Evolutionary conservation across 2,797 vertebrate genomes (phyloP).

Genomic region (Alcedo quadribrachys): DNA sequence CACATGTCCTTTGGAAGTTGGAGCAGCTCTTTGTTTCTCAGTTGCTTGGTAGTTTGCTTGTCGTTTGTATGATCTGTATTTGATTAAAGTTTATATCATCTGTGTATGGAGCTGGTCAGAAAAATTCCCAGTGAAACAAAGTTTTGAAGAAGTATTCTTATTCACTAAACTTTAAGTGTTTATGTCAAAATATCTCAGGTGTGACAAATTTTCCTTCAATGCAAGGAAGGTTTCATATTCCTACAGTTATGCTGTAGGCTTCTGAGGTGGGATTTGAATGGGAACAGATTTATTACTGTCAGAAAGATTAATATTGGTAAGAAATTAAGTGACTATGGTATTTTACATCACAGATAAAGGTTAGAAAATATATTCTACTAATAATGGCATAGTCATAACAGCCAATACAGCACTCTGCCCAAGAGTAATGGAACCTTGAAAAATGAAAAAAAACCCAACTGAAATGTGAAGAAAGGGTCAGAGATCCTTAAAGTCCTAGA

Average conservation of each 20-base stretch:
- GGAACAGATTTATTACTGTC: background rate
- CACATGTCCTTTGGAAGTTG: background rate
- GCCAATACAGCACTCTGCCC: background rate
- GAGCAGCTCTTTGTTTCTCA: background rate
- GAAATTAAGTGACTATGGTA: background rate
- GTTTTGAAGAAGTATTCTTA: background rate
- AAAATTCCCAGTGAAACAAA: background rate
- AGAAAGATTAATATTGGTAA: background rate
- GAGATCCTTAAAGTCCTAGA: background rate
- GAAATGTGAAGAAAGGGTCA: background rate
- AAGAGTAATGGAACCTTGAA: background rate
- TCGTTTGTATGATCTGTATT: background rate
- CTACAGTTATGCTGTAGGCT: background rate
- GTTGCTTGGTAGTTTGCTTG: background rate
- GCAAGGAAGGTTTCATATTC: background rate
- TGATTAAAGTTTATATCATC: conserved; percentile 14
- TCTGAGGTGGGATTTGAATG: background rate
- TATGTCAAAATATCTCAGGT: conserved; percentile 7
- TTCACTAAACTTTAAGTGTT: background rate
- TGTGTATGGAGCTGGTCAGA: background rate
- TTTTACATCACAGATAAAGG: background rate
- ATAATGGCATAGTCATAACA: background rate
- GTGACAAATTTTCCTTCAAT: background rate
- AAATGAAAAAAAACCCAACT: background rate
- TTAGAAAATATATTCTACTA: background rate